These are phyloP conservation scores for Parotocinclus haroldoi DNA, from an alignment of 2,797 vertebrate species.

Conservation along the genomic window DNA sequence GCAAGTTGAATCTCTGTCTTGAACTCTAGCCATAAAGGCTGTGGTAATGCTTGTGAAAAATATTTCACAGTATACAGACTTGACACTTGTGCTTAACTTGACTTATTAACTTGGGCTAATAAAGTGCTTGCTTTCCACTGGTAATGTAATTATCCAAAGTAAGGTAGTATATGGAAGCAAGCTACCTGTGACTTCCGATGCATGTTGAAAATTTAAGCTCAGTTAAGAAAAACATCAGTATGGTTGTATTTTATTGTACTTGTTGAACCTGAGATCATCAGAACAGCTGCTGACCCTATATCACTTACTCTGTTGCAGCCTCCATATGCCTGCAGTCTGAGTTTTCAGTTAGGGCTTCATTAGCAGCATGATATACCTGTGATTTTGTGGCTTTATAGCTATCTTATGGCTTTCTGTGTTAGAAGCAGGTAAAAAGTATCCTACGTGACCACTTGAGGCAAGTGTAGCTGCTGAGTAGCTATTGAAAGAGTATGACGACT, in stretches of 20 bases:
- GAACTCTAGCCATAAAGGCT: slow-evolving; percentile 43
- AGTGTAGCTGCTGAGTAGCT: too few species aligned
- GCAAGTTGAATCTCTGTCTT: slow-evolving; percentile 44
- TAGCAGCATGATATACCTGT: not conserved
- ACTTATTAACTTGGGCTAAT: slow-evolving; percentile 42
- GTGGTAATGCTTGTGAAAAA: slow-evolving; percentile 36
- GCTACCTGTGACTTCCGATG: too few species aligned
- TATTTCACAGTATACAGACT: slow-evolving; percentile 34
- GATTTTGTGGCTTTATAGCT: slow-evolving; percentile 6
- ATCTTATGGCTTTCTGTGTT: slow-evolving; percentile 7
- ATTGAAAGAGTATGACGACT: too few species aligned
- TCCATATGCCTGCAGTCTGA: slow-evolving; percentile 12
- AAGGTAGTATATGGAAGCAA: too few species aligned
- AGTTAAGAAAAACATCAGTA: too few species aligned
- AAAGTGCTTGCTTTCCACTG: not conserved
- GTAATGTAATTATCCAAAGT: too few species aligned
- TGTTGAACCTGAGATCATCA: slow-evolving; percentile 3
- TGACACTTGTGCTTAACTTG: slow-evolving; percentile 44
- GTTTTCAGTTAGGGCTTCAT: slow-evolving; percentile 24
- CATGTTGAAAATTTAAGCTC: too few species aligned
- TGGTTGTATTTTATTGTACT: too few species aligned
- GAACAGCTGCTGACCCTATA: slow-evolving; percentile 7
- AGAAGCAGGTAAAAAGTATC: slow-evolving; percentile 9
- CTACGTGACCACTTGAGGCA: slow-evolving; percentile 16
- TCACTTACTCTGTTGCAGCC: not conserved